Evolutionary conservation across 2,888 invertebrate genomes (phyloP).

Genomic region (Platerodrilus igneus): DNA sequence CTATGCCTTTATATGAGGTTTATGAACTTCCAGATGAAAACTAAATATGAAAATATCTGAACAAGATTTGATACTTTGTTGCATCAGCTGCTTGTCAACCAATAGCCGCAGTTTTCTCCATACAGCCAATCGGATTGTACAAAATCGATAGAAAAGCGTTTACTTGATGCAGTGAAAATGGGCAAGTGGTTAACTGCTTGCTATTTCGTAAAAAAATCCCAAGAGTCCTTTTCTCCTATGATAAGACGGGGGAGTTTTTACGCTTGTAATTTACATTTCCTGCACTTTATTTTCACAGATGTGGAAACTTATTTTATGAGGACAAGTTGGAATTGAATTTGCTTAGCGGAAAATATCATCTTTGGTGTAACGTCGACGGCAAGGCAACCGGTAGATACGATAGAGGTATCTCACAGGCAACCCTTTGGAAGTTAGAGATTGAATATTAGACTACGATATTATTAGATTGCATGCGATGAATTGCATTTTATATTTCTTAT

Average conservation of each 20-base stretch:
- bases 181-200: conserved; percentile 10
- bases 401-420: background rate
- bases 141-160: conserved; percentile 14
- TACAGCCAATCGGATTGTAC: conserved; percentile 13
- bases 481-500: conserved; percentile 8
- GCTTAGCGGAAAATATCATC: conserved; percentile 14
- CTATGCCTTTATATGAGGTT: no score
- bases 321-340: conserved; percentile 16
- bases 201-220: no score
- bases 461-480: conserved; percentile 8
- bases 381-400: background rate
- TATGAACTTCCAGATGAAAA: no score
- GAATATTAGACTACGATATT: conserved; percentile 12
- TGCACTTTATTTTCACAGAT: background rate
- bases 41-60: no score
- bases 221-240: no score
- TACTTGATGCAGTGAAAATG: conserved; percentile 10
- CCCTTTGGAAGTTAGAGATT: background rate
- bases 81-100: conserved; percentile 21
- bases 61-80: conserved; percentile 31
- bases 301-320: conserved; percentile 8
- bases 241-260: no score
- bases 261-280: background rate
- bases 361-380: background rate
- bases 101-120: conserved; percentile 19